Evolutionary conservation across 2,113 vertebrate genomes (phyloP).

Genomic region (Elanoides forficatus): DNA sequence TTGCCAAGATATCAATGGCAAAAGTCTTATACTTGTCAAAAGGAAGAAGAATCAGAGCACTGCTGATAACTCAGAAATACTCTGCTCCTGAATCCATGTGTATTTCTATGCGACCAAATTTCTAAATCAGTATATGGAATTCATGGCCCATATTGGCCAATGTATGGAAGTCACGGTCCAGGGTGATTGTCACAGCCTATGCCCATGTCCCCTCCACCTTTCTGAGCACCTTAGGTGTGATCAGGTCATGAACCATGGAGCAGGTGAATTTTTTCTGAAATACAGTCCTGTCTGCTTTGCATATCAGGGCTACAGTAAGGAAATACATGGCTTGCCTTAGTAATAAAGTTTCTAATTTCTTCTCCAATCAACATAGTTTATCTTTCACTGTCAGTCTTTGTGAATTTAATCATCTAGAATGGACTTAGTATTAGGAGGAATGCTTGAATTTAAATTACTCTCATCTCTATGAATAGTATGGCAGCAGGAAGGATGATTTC

Average conservation of each 20-base stretch:
- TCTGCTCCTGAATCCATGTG: background rate
- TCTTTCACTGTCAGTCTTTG: background rate
- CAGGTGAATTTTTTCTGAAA: background rate
- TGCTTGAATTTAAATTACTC: background rate
- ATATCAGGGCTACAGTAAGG: background rate
- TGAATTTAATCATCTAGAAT: background rate
- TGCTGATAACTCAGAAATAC: background rate
- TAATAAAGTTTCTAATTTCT: background rate
- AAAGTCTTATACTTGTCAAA: background rate
- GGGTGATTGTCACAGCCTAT: background rate
- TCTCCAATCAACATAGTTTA: background rate
- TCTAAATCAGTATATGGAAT: background rate
- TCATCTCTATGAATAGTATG: background rate
- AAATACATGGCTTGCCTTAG: background rate
- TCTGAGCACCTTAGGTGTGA: background rate
- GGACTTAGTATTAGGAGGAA: background rate
- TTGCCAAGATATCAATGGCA: background rate
- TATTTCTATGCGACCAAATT: background rate
- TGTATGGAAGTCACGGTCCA: background rate
- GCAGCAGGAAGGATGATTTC: background rate
- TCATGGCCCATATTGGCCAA: background rate
- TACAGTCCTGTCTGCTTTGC: background rate
- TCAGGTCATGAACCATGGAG: background rate
- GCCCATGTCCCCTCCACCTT: background rate
- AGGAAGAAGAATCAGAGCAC: background rate